Percentiles rank a stretch among this genome's conserved stretches.
phyloP scores from a whole-genome alignment of 1,140 invertebrate genomes.

The Lasioglossum albipes region DNA sequence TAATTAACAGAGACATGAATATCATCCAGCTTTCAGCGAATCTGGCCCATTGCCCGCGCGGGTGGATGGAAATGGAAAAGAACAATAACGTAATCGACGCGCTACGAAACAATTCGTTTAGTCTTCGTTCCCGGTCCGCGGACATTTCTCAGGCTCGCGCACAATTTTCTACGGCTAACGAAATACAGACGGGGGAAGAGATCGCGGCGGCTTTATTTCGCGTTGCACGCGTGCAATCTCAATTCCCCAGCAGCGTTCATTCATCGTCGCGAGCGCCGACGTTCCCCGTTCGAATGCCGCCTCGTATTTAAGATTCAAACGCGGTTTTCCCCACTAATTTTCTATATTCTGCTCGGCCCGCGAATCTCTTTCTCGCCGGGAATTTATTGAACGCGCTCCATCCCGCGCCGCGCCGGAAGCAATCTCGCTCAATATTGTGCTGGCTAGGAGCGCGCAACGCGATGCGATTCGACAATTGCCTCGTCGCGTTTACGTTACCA shows the following conservation, averaged over 20 bases:
- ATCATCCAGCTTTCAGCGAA: no score
- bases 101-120: slow-evolving; percentile 12
- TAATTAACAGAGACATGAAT: no score
- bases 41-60: no score
- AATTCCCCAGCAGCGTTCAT: slow-evolving; percentile 23
- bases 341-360: slow-evolving; percentile 8
- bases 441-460: no score
- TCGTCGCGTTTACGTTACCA: neutral
- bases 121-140: no score
- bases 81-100: neutral
- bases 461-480: neutral
- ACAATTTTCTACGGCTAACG: neutral
- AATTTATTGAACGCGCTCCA: slow-evolving; percentile 10
- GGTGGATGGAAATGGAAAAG: neutral
- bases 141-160: neutral
- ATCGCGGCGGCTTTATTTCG: slow-evolving; percentile 12
- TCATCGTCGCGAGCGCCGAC: slow-evolving; percentile 13
- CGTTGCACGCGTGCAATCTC: slow-evolving; percentile 28
- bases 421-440: slow-evolving; percentile 10
- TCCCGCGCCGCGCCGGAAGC: neutral
- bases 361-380: neutral
- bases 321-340: slow-evolving; percentile 12
- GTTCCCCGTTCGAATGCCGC: neutral
- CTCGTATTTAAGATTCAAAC: slow-evolving; percentile 32
- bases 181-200: neutral